phyloP scores from a whole-genome alignment of 2,797 vertebrate genomes.

The Acomys russatus region DNA sequence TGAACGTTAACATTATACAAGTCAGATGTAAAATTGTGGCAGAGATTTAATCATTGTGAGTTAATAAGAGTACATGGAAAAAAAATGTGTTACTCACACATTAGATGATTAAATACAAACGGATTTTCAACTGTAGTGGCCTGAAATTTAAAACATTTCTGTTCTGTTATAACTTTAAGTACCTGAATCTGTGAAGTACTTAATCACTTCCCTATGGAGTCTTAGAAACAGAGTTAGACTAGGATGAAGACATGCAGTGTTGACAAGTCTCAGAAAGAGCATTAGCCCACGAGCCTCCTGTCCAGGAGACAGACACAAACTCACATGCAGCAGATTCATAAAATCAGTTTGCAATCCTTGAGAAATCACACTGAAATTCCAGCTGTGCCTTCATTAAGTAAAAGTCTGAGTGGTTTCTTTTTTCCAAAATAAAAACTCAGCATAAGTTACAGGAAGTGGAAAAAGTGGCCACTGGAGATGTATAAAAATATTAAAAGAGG shows the following conservation, averaged over 20 bases:
- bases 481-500: constrained; percentile 44
- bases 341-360: neutral
- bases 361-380: neutral
- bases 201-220: neutral
- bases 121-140: neutral
- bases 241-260: neutral
- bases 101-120: constrained; percentile 10
- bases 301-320: neutral
- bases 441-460: neutral
- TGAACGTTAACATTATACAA: neutral
- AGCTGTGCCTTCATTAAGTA: neutral
- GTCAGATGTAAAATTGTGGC: neutral
- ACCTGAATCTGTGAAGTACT: neutral
- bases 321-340: neutral
- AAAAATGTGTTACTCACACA: neutral
- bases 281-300: neutral
- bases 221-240: neutral
- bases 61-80: neutral
- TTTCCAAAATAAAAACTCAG: constrained; percentile 42
- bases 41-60: neutral
- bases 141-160: neutral
- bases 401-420: neutral
- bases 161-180: neutral
- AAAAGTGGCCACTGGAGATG: constrained; percentile 38
- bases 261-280: neutral